These are phyloP conservation scores for Nephila pilipes DNA, from an alignment of 1,140 invertebrate species.

Conservation along the genomic window DNA sequence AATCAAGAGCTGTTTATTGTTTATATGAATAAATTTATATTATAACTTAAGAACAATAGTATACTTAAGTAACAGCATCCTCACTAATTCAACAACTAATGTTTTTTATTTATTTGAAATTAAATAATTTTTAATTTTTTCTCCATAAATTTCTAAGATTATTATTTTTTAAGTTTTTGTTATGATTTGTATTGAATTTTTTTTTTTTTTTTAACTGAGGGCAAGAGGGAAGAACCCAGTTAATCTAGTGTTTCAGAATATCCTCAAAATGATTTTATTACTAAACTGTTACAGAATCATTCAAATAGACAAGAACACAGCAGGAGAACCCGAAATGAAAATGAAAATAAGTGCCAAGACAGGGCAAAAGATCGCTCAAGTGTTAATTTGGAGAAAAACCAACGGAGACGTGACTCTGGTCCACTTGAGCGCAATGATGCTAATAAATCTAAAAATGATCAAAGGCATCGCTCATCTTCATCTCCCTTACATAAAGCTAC, in stretches of 20 bases:
- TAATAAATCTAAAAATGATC: constrained; percentile 79
- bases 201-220: neutral
- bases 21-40: no score
- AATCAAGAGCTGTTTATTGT: no score
- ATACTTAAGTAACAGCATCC: no score
- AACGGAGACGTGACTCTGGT: constrained; percentile 73
- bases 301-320: constrained; percentile 75
- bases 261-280: constrained; percentile 22
- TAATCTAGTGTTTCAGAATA: neutral
- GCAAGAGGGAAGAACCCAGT: neutral
- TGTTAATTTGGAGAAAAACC: constrained; percentile 76
- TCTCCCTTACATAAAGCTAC: constrained; percentile 78
- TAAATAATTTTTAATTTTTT: neutral
- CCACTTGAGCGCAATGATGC: constrained; percentile 62
- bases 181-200: neutral
- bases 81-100: no score
- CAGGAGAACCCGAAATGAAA: constrained; percentile 58
- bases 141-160: neutral
- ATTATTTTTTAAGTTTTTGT: neutral
- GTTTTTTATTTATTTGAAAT: no score
- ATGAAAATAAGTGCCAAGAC: constrained; percentile 73
- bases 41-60: no score
- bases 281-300: constrained; percentile 73
- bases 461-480: constrained; percentile 76
- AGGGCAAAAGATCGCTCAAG: constrained; percentile 73